Base-by-base conservation (phyloP, 2,113 vertebrate genomes). In the Mustelus asterias region DNA sequence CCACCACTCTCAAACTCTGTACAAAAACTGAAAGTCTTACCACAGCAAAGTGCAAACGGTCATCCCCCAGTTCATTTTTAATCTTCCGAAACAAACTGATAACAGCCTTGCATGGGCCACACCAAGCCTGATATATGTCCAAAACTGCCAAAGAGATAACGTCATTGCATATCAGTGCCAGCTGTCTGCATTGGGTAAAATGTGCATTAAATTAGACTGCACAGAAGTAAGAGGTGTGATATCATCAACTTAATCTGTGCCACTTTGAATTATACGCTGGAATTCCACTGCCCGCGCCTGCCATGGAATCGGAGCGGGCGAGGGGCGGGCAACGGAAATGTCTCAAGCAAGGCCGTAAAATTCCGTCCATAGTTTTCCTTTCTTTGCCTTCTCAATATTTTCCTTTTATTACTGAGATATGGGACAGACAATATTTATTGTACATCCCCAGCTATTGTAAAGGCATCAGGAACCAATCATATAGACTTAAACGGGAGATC, bases 111-210 rank as follows among this genome's bases (percentile, higher is more conserved):
- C 99, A 99, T 37, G 98, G 98, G n/a, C 99, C 99, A 96, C 99
- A 99, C 99, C 99, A 99, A 96, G 98, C 97, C 96, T 99, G 99
- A 96, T 98, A 98, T 3, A 98, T 98, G 16, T 99, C 99, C 0
- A 99, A 97, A 96, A 99, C 99, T 99, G 97, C 18, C 69, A 26
- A 29, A 95, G 96, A 96, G 60, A 22, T 33, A 65, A 65, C 37
- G 13, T n/a, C 80, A n/a, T 18, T 60, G 41, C 33, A 80, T 20
- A 33, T n/a, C 0, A 95, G 33, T 29, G 24, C 60, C 44, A 88
- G 41, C 24, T 89, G 11, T 65, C 60, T 33, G 58, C 41, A 44
- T 37, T 24, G 11, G 37, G 65, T 54, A 8, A 41, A 48, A 65
- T 20, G 13, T 29, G 24, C 63, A 4, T 65, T 33, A 5, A 69